phyloP scores from a whole-genome alignment of 1,140 invertebrate species.

The Lethocerus indicus region DNA sequence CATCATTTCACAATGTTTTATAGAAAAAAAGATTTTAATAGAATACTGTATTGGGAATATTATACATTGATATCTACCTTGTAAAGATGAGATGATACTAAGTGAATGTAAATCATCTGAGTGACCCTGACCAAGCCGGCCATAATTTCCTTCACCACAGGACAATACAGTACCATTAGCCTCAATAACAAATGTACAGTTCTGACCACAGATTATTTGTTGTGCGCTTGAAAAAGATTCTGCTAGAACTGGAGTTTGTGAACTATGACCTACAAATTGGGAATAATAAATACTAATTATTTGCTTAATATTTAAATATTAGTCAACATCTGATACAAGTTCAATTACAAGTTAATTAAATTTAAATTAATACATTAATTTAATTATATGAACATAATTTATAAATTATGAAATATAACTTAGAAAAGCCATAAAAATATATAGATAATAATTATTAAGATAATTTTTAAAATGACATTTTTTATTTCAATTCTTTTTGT shows the following conservation, averaged over 20 bases:
- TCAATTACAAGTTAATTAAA: too few relatives aligned
- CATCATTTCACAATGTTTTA: background rate
- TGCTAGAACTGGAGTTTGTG: slow-evolving; percentile 24
- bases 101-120: slow-evolving; percentile 39
- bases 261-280: slow-evolving; percentile 21
- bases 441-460: too few relatives aligned
- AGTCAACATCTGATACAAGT: too few relatives aligned
- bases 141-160: slow-evolving; percentile 40
- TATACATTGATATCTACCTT: slow-evolving; percentile 27
- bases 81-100: slow-evolving; percentile 41
- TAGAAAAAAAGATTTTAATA: background rate
- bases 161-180: slow-evolving; percentile 36
- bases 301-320: background rate
- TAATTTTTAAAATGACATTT: too few relatives aligned
- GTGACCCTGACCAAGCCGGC: slow-evolving; percentile 38
- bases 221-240: slow-evolving; percentile 31
- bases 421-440: too few relatives aligned
- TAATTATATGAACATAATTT: too few relatives aligned
- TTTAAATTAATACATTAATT: too few relatives aligned
- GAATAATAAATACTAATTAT: background rate
- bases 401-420: background rate
- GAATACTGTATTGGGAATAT: background rate
- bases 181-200: slow-evolving; percentile 40
- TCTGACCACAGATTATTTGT: slow-evolving; percentile 44
- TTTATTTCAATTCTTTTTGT: too few relatives aligned